Evolutionary conservation across 2,113 vertebrate species (phyloP).

Genomic region (Arothron firmamentum): DNA sequence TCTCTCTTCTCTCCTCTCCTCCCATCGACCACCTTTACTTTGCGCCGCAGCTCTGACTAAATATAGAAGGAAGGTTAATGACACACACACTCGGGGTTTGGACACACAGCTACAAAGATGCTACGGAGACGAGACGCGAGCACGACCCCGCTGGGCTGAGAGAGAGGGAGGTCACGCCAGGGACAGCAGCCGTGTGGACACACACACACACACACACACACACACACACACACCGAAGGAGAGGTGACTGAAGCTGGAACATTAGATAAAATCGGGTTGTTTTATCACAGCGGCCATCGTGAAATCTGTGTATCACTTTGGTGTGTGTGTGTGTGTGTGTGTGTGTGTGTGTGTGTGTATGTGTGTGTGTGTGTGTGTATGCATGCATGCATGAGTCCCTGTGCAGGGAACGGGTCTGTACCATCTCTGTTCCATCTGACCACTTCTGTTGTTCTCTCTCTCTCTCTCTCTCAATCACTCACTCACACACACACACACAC

Average conservation of each 20-base stretch:
- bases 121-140: constrained; percentile 44
- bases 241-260: constrained; percentile 52
- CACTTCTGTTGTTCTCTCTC: constrained; percentile 66
- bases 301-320: constrained; percentile 59
- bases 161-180: constrained; percentile 31
- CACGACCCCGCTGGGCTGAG: constrained; percentile 52
- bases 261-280: constrained; percentile 58
- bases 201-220: constrained; percentile 5
- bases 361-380: constrained; percentile 31
- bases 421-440: constrained; percentile 73
- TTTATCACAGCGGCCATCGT: constrained; percentile 61
- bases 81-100: constrained; percentile 49
- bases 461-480: constrained; percentile 34
- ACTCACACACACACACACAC: constrained; percentile 10
- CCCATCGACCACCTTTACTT: too few species aligned
- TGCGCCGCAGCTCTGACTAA: constrained; percentile 66
- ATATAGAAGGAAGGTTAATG: constrained; percentile 77
- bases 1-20: constrained; percentile 11
- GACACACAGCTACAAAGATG: constrained; percentile 34
- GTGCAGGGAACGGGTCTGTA: constrained; percentile 70
- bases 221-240: constrained; percentile 8
- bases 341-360: constrained; percentile 8
- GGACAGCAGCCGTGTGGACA: constrained; percentile 2
- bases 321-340: constrained; percentile 31
- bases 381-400: constrained; percentile 66